Evolutionary conservation across 1,140 invertebrate genomes (phyloP), one percentile per base, ranked within the genome.

Genomic region (Bombus confusus): DNA sequence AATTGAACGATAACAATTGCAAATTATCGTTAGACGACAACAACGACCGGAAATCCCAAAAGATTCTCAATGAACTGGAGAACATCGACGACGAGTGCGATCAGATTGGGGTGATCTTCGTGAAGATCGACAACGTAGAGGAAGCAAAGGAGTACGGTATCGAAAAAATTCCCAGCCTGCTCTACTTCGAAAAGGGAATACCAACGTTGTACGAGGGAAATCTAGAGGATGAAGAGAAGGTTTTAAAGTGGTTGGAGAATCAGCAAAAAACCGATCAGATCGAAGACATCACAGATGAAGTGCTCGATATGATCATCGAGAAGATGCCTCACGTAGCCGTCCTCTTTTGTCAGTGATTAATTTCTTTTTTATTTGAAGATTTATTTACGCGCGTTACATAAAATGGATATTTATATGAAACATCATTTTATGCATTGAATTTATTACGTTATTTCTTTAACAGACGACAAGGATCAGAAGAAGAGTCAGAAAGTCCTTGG

Each of bases 31-130:
- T 91, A 99, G 98, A 99, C 96, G 98, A 98, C 93, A 98, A 98
- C 93, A 98, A 98, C 92, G 98, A 98, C 93, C 96, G 97, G 81
- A 98, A 98, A 95, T 98, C 98, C 52, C 97, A 98, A 93, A 97
- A 97, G 93, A 97, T 98, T 69, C 95, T 99, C 68, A 97, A 97
- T 91, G 98, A 99, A 95, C 94, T 99, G 87, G 98, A 99, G 95
- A 99, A 98, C 93, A 99, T 99, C 93, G 98, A 99, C 92, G 98
- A 99, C 94, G 98, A 99, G 95, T 98, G 98, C 95, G 98, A 99
- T 95, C 95, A 97, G 86, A 95, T 98, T 85, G 98, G 97, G 66
- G 97, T 99, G 92, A 97, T 97, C 82, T 98, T 99, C 95, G 98
- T 99, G 1, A 99, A 99, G 95, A 98, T 99, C 92, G 98, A 99